Base-by-base conservation (phyloP, 1,140 invertebrate genomes). In the Cheumatopsyche charites region DNA sequence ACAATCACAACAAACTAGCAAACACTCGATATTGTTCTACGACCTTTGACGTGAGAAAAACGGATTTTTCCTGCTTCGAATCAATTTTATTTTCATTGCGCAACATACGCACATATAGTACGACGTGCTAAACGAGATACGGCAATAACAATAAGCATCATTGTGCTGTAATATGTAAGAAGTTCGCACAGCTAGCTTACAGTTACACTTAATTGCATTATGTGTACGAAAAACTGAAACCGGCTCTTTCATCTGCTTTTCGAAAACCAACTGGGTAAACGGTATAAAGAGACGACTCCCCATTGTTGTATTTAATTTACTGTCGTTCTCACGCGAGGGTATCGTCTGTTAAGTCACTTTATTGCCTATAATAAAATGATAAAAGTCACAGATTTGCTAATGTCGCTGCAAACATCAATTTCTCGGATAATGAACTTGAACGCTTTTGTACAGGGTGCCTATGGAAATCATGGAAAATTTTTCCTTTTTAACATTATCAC, bases 151-250 rank as follows among this genome's bases (percentile, higher is more conserved):
- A 36, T 36, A 9, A 36, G 3, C 3, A 36, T 36, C 29, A 36
- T 36, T 36, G 29, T 36, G 29, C 29, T 36, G 3, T 36, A n/a
- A n/a, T n/a, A n/a, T n/a, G n/a, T n/a, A n/a, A 15, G 47, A 17
- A 15, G 19, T 52, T 17, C 15, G n/a, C 47, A 52, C 47, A 52
- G 29, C n/a, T n/a, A 9, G 19, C n/a, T 52, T 52, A 52, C 47
- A 52, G 47, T 52, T 52, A 52, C 47, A 52, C 29, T 36, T 52
- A 52, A 52, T 52, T 52, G 47, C 47, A 52, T 52, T 17, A 52
- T 52, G 15, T 52, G 19, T 47, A 47, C 45, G 45, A 47, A 17
- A n/a, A 47, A 17, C 12, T 47, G 15, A n/a, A 47, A 47, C 12
- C 15, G 15, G 45, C 15, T 47, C 12, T 52, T 17, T 7, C 47